Base-by-base conservation (phyloP, 2,113 vertebrate species). In the Perccottus glenii region DNA sequence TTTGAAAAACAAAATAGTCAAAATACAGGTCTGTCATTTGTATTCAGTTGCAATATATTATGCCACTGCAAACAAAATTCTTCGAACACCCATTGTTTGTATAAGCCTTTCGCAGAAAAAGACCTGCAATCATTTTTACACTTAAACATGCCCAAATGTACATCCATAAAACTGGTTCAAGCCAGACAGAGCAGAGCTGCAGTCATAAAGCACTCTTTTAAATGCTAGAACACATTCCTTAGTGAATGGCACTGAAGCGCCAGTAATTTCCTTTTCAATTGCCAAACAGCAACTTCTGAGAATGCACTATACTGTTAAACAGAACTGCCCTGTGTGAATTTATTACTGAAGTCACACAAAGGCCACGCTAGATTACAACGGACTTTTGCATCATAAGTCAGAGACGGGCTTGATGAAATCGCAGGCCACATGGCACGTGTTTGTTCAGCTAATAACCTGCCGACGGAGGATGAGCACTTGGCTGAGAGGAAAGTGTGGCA, bases 361-460 rank as follows among this genome's bases (percentile, higher is more conserved):
- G 38, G 38, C 38, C 8, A 8, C 38, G 8, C 38, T 40, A 40
- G 38, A 40, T 40, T 40, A 40, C 38, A 40, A 40, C 38, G 8
- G 19, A 27, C 19, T 27, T 27, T 27, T 27, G 19, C 19, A 27
- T 27, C 19, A 40, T 5, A 6, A 11, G 38, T 46, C 14, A 1
- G 0, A 0, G 48, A 14, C 0, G 14, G 0, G 27, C 1, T 36
- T 5, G 2, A 51, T 64, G 50, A 42, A 33, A 52, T 49, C 53
- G 12, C 74, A 8, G 10, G 5, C 63, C 58, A 60, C 63, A 64
- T 60, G 70, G 53, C 19, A 8, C 11, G 0, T 70, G 32, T 66
- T 81, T 68, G 60, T 48, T 42, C 32, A 56, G 40, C 36, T 47
- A 33, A 60, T 46, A 9, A 27, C 19, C 5, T 60, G 15, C n/a